These are phyloP conservation scores for Malurus elegans DNA, from an alignment of 2,113 vertebrate species.

Conservation along the genomic window DNA sequence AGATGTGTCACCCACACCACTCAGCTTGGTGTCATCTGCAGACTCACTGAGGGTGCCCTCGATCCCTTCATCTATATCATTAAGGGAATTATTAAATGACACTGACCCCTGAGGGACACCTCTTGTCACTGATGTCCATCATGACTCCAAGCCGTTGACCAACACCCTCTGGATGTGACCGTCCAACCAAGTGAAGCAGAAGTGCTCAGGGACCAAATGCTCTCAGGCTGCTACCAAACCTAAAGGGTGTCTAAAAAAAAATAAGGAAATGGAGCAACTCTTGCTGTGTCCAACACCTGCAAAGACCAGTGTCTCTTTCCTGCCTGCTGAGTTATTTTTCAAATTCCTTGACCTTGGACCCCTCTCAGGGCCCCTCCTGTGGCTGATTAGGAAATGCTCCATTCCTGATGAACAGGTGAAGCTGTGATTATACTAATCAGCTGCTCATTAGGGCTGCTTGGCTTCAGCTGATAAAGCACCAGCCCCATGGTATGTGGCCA, in stretches of 20 bases:
- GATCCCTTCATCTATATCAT: neutral
- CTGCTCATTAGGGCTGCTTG: constrained; percentile 36
- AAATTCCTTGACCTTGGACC: neutral
- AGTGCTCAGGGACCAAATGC: neutral
- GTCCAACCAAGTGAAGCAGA: neutral
- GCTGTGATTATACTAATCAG: constrained; percentile 46
- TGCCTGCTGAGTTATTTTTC: neutral
- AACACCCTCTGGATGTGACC: neutral
- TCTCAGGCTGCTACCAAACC: neutral
- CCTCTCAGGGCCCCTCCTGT: neutral
- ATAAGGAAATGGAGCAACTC: neutral
- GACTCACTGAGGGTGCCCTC: neutral
- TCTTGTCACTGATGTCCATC: neutral
- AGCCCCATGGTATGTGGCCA: neutral
- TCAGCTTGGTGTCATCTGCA: neutral
- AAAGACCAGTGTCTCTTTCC: neutral
- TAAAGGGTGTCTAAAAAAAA: neutral
- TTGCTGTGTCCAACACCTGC: neutral
- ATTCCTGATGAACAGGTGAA: constrained; percentile 14
- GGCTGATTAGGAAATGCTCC: constrained; percentile 14
- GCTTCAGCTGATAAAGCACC: neutral
- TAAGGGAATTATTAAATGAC: neutral
- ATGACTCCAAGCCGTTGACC: neutral
- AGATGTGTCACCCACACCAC: neutral
- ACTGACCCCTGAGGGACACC: neutral